A percentile compares a stretch with the other conserved stretches of the same genome.
These are phyloP conservation scores for Montipora capricornis DNA, from an alignment of 64 coral and sea anemone genomes.

Conservation along the genomic window DNA sequence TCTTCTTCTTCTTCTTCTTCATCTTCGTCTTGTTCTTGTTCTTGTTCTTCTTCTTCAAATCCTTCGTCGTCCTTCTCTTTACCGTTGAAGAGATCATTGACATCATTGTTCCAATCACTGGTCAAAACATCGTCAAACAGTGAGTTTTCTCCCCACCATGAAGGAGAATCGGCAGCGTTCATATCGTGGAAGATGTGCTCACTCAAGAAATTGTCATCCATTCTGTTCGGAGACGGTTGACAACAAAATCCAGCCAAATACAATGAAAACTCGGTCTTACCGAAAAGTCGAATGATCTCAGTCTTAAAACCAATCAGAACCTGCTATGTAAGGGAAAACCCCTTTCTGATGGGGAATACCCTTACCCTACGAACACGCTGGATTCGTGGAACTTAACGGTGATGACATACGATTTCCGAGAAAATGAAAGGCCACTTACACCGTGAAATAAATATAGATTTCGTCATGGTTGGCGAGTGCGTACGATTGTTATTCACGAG, in stretches of 20 bases:
- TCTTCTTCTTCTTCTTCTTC: neutral
- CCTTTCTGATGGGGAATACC: neutral
- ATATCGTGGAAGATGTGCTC: neutral
- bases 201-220: constrained; percentile 4
- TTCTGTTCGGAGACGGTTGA: neutral
- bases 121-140: constrained; percentile 15
- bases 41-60: neutral
- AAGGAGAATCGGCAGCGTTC: constrained; percentile 9
- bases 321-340: neutral
- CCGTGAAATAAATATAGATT: too few species aligned
- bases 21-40: too few species aligned
- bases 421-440: neutral
- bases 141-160: constrained; percentile 16
- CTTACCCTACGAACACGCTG: neutral
- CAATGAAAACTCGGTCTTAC: neutral
- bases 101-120: neutral
- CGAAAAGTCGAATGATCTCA: neutral
- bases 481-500: too few species aligned
- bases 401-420: neutral
- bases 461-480: too few species aligned
- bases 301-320: neutral
- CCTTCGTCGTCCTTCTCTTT: constrained; percentile 3
- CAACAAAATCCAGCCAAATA: neutral
- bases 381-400: neutral
- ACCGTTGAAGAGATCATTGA: neutral